A percentile compares a stretch with the other conserved stretches of the same genome.
Conservation (phyloP, 2,888 invertebrate genomes). For the Dryococelus australis region DNA sequence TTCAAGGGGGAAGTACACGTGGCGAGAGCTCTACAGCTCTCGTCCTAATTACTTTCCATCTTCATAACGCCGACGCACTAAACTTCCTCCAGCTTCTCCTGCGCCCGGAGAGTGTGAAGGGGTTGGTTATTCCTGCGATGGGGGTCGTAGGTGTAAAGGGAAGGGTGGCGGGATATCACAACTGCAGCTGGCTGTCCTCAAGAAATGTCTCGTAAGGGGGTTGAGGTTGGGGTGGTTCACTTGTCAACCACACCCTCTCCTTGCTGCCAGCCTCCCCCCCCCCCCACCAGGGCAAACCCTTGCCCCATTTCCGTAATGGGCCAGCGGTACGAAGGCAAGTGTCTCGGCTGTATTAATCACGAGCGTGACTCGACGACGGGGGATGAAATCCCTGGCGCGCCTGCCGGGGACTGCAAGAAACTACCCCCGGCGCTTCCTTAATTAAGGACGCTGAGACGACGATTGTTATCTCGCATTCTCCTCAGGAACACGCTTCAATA, state of each 20-base stretch:
- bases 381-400: not conserved
- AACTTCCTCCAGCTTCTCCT: not conserved
- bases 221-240: not conserved
- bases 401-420: too few relatives aligned
- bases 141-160: not conserved
- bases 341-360: not conserved
- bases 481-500: too few relatives aligned
- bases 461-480: too few relatives aligned
- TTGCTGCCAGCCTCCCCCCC: not conserved
- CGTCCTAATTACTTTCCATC: conserved; percentile 25
- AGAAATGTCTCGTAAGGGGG: not conserved
- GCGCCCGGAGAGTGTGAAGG: not conserved
- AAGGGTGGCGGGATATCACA: not conserved
- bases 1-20: not conserved
- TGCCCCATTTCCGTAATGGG: not conserved
- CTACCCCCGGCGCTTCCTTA: too few relatives aligned
- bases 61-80: conserved; percentile 23
- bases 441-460: too few relatives aligned
- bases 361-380: not conserved
- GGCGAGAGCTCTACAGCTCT: not conserved
- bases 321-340: not conserved
- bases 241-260: not conserved
- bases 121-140: not conserved
- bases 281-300: not conserved
- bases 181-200: not conserved